Conservation (phyloP, 2,888 invertebrate genomes). For the Sinopyrophorus schimmeli region DNA sequence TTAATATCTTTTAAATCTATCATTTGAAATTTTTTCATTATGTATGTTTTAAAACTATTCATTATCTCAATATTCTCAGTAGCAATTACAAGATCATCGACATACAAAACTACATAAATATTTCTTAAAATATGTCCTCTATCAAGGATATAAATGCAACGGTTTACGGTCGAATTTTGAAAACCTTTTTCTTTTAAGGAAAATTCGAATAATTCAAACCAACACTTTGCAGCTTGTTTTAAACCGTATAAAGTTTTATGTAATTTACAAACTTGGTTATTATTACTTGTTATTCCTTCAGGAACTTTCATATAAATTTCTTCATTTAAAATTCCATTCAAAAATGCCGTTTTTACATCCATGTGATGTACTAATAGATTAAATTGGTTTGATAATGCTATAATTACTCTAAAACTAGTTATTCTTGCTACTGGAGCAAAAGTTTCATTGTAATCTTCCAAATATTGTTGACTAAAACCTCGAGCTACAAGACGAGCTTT, state of each 20-base stretch:
- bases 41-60: slow-evolving; percentile 33
- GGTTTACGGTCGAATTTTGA: slow-evolving; percentile 19
- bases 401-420: slow-evolving; percentile 29
- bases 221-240: slow-evolving; percentile 34
- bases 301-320: slow-evolving; percentile 37
- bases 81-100: slow-evolving; percentile 31
- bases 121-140: slow-evolving; percentile 20
- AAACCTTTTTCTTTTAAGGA: slow-evolving; percentile 20
- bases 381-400: slow-evolving; percentile 30
- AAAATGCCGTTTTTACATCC: slow-evolving; percentile 39
- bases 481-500: slow-evolving; percentile 9
- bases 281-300: slow-evolving; percentile 11
- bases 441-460: slow-evolving; percentile 18
- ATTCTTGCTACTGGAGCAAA: slow-evolving; percentile 29
- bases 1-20: slow-evolving; percentile 34
- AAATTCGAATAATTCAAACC: slow-evolving; percentile 25
- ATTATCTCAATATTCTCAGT: slow-evolving; percentile 19
- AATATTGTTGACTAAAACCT: neutral
- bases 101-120: slow-evolving; percentile 33
- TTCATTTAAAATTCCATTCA: slow-evolving; percentile 38
- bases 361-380: slow-evolving; percentile 36
- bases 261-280: slow-evolving; percentile 32
- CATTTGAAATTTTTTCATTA: slow-evolving; percentile 35
- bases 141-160: slow-evolving; percentile 31
- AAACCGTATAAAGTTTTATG: slow-evolving; percentile 40